A percentile compares a stretch with the other conserved stretches of the same genome.
These are phyloP conservation scores for Ferdinandea cuprea DNA, from an alignment of 2,888 invertebrate species.

Conservation along the genomic window DNA sequence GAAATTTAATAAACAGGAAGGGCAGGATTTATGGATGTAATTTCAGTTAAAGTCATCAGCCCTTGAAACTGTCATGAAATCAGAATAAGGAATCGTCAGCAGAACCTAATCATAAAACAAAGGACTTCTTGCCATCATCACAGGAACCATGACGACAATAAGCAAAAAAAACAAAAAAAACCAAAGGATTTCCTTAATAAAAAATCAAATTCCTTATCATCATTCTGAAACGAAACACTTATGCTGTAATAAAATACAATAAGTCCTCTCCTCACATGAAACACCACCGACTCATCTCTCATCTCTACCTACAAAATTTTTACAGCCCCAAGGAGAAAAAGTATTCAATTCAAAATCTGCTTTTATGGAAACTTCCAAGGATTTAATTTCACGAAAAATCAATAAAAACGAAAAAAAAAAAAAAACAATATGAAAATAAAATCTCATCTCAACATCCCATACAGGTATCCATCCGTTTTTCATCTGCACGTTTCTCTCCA, in stretches of 20 bases:
- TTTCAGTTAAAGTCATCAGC: too few relatives aligned
- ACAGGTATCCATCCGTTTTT: background rate
- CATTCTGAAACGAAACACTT: conserved; percentile 61
- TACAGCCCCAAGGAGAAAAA: conserved; percentile 13
- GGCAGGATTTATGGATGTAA: too few relatives aligned
- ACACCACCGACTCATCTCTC: conserved; percentile 1
- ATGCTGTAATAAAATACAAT: conserved; percentile 44
- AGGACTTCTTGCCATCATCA: conserved; percentile 5
- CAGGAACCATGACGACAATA: conserved; percentile 7
- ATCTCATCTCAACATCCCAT: too few relatives aligned
- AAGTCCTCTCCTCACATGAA: conserved; percentile 8
- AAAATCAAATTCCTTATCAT: conserved; percentile 62
- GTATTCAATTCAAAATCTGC: conserved; percentile 26
- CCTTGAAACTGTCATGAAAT: too few relatives aligned
- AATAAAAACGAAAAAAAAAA: conserved; percentile 57
- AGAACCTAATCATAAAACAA: conserved; percentile 53
- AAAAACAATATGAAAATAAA: conserved; percentile 2
- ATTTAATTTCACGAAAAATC: conserved; percentile 65
- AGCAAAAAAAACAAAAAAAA: conserved; percentile 16
- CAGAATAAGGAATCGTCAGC: too few relatives aligned
- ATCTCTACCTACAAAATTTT: conserved; percentile 2
- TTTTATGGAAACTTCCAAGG: conserved; percentile 51
- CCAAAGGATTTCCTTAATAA: conserved; percentile 42
- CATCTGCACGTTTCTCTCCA: conserved; percentile 9
- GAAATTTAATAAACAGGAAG: too few relatives aligned